phyloP scores from a whole-genome alignment of 2,113 vertebrate genomes.

The Proteles cristata region DNA sequence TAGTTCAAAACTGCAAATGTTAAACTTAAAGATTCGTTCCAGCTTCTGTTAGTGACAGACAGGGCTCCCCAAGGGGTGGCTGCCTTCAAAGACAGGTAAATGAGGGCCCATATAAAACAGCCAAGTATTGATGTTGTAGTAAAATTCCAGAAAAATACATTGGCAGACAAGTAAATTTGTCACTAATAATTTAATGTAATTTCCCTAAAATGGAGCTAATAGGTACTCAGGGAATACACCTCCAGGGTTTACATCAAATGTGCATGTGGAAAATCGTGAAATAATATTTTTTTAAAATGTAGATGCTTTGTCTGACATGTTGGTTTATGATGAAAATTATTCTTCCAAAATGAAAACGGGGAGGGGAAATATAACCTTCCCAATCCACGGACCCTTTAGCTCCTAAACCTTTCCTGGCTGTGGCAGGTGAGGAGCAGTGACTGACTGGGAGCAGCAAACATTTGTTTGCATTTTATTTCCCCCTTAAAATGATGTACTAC shows the following conservation, averaged over 20 bases:
- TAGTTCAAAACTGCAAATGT: constrained; percentile 84
- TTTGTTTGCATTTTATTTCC: constrained; percentile 78
- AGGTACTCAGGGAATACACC: constrained; percentile 90
- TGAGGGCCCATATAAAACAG: constrained; percentile 89
- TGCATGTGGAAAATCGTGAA: constrained; percentile 87
- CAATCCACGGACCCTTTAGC: constrained; percentile 2
- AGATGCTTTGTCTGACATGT: constrained; percentile 89
- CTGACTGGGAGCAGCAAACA: constrained; percentile 56
- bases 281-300: constrained; percentile 85
- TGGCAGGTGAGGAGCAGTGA: constrained; percentile 34
- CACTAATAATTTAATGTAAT: constrained; percentile 93
- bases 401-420: constrained; percentile 67
- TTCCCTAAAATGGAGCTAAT: constrained; percentile 92
- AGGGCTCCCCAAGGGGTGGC: constrained; percentile 88
- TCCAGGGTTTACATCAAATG: constrained; percentile 90
- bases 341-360: constrained; percentile 85
- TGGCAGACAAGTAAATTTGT: constrained; percentile 93
- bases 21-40: constrained; percentile 86
- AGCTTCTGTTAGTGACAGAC: constrained; percentile 87
- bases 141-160: constrained; percentile 92
- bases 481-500: constrained; percentile 81
- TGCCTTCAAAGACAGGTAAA: constrained; percentile 90
- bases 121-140: constrained; percentile 91
- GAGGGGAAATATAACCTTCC: constrained; percentile 68
- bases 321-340: constrained; percentile 88